Percentiles rank a stretch among this genome's conserved stretches.
phyloP scores from a whole-genome alignment of 2,797 vertebrate species.

The Myripristis jacobus region DNA sequence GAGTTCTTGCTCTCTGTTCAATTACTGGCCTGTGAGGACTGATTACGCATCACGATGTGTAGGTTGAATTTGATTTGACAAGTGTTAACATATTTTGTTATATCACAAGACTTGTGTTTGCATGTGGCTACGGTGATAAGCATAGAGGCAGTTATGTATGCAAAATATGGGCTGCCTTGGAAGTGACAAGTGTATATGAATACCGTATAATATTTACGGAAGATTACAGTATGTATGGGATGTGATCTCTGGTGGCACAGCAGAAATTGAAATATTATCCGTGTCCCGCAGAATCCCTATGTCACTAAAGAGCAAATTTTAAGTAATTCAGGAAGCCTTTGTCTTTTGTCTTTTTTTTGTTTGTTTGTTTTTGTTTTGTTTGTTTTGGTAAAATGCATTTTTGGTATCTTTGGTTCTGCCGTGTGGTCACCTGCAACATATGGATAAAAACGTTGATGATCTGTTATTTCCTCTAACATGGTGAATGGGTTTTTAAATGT shows the following conservation, averaged over 20 bases:
- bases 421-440: too few species aligned
- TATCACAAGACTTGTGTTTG: not conserved
- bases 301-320: too few species aligned
- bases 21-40: not conserved
- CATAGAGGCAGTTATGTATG: not conserved
- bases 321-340: too few species aligned
- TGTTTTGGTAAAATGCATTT: too few species aligned
- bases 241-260: not conserved
- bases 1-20: not conserved
- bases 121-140: slow-evolving; percentile 8
- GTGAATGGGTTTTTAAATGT: too few species aligned
- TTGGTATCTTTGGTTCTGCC: too few species aligned
- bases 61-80: not conserved
- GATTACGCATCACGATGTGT: not conserved
- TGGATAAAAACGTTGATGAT: too few species aligned
- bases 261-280: not conserved
- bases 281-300: too few species aligned
- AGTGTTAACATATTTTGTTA: not conserved
- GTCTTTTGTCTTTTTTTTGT: too few species aligned
- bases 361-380: too few species aligned
- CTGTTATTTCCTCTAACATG: too few species aligned
- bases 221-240: not conserved
- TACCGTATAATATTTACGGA: not conserved
- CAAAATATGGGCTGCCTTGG: not conserved
- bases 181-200: slow-evolving; percentile 1